A percentile compares a stretch with the other conserved stretches of the same genome.
Conservation (phyloP, 2,797 vertebrate genomes). For the Sebastes jordani region DNA sequence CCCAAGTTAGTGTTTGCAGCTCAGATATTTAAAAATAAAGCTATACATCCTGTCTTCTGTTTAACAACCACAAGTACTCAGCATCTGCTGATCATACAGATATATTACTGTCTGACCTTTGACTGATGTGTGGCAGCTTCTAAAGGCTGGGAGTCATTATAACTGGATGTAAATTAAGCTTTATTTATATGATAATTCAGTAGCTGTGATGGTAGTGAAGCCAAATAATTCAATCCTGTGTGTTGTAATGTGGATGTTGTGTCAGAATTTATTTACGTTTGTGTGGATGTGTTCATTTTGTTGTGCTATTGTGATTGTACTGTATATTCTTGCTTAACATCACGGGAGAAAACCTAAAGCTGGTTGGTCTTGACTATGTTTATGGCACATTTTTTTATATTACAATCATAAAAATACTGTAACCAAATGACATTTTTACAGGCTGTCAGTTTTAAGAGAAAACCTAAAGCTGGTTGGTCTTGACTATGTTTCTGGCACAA, state of each 20-base stretch:
- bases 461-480: neutral
- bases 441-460: no score
- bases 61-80: slow-evolving; percentile 80
- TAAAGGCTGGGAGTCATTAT: neutral
- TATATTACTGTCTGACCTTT: neutral
- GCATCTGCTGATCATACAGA: slow-evolving; percentile 82
- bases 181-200: slow-evolving; percentile 22
- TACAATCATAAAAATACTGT: no score
- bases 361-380: neutral
- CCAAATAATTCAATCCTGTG: neutral
- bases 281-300: neutral
- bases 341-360: neutral
- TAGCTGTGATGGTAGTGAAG: neutral
- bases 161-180: slow-evolving; percentile 40
- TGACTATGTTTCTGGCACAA: no score
- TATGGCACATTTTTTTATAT: no score
- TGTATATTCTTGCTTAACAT: neutral
- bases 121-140: slow-evolving; percentile 2
- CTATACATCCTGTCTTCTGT: no score
- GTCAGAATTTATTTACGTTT: neutral
- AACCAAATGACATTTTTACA: no score
- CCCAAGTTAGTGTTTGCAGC: slow-evolving; percentile 47
- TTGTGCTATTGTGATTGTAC: neutral
- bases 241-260: neutral
- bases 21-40: neutral